phyloP scores from a whole-genome alignment of 23 tunicate species.

The Clavelina lepadiformis region DNA sequence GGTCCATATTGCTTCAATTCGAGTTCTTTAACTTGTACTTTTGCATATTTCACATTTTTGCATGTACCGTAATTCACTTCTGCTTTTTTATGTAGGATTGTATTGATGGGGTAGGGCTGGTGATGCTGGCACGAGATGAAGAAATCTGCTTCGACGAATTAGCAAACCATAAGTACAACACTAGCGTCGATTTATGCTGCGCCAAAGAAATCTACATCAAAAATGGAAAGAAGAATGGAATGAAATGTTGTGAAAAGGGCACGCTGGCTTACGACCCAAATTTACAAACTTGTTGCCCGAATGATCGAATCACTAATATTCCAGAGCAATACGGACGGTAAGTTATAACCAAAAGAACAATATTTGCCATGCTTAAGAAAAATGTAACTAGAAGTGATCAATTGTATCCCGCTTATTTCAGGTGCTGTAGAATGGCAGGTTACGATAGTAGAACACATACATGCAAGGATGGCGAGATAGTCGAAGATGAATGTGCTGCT shows the following conservation, averaged over 20 bases:
- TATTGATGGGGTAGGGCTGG: neutral
- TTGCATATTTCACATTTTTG: no score
- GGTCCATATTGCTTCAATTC: slow-evolving; percentile 9
- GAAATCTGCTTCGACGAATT: neutral
- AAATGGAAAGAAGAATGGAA: slow-evolving; percentile 1
- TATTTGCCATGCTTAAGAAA: no score
- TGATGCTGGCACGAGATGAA: neutral
- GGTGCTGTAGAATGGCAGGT: no score
- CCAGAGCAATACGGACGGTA: neutral
- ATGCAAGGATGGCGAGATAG: no score
- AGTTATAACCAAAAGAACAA: no score
- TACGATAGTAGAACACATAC: no score
- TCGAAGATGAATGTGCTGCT: no score
- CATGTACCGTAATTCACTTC: no score
- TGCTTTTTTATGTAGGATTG: slow-evolving; percentile 10
- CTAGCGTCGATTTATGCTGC: slow-evolving; percentile 8
- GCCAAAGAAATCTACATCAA: no score
- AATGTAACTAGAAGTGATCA: no score
- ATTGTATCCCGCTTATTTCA: no score
- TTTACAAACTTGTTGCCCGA: neutral
- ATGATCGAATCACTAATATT: neutral
- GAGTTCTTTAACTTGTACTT: neutral
- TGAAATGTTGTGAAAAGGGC: slow-evolving; percentile 5
- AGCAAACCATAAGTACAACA: neutral
- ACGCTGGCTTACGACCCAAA: slow-evolving; percentile 4